These are phyloP conservation scores for Chlorodrepanis virens DNA, from an alignment of 2,113 vertebrate species.

Conservation along the genomic window DNA sequence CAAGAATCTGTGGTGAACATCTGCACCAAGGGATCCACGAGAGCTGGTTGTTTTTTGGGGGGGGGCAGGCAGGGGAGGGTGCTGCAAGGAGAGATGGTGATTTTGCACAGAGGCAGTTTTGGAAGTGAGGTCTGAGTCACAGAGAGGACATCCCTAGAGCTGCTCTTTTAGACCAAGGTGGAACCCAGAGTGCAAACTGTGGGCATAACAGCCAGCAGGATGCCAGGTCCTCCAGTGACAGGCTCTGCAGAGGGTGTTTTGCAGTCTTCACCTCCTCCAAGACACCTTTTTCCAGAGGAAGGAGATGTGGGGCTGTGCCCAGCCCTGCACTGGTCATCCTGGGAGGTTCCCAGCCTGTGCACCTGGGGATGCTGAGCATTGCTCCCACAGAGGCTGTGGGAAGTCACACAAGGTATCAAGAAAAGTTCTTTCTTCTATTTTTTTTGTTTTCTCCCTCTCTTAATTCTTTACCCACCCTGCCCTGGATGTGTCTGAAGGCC, in stretches of 20 bases:
- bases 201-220: neutral
- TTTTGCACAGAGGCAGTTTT: neutral
- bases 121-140: neutral
- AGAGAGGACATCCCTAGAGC: neutral
- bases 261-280: neutral
- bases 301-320: neutral
- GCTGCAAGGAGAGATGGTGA: neutral
- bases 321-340: neutral
- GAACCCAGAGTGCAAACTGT: neutral
- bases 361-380: neutral
- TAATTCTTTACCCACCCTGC: neutral
- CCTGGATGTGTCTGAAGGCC: neutral
- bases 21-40: rapidly evolving
- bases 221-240: neutral
- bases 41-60: neutral
- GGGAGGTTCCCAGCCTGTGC: neutral
- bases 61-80: rapidly evolving
- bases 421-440: neutral
- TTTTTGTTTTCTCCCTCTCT: neutral
- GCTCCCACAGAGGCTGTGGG: neutral
- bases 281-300: neutral
- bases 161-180: neutral
- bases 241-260: neutral
- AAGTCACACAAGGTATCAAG: neutral
- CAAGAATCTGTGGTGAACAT: neutral